phyloP scores from a whole-genome alignment of 2,113 vertebrate species.

The Tragelaphus buxtoni region DNA sequence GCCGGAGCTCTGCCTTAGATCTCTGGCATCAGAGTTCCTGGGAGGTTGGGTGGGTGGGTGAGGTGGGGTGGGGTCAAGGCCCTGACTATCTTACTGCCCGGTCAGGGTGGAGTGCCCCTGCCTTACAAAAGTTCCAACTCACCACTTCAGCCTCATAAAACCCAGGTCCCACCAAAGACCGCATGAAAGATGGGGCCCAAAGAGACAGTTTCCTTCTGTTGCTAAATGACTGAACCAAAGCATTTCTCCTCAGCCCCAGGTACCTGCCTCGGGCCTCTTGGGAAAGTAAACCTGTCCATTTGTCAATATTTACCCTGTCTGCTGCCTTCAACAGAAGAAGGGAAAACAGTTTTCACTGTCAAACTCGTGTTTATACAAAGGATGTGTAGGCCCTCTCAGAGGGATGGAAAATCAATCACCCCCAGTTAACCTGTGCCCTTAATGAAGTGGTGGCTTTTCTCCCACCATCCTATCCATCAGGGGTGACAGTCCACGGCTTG shows the following conservation, averaged over 20 bases:
- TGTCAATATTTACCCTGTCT: conserved; percentile 71
- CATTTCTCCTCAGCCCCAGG: not conserved
- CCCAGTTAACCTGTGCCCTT: conserved; percentile 38
- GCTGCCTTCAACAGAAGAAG: conserved; percentile 22
- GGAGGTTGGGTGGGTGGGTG: accelerated
- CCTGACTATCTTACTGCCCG: not conserved
- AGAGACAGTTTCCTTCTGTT: not conserved
- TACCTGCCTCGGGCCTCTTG: not conserved
- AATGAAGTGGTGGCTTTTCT: conserved; percentile 35
- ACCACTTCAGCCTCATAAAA: not conserved
- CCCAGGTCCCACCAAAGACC: not conserved
- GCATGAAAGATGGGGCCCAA: not conserved
- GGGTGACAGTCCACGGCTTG: not conserved
- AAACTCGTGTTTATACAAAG: conserved; percentile 59
- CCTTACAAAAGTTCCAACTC: not conserved
- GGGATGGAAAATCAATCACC: conserved; percentile 50
- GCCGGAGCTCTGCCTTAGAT: not conserved
- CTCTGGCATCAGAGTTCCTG: not conserved
- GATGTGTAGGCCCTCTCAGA: conserved; percentile 47
- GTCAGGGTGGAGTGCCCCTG: not conserved
- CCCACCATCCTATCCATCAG: conserved; percentile 24
- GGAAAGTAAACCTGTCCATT: conserved; percentile 39
- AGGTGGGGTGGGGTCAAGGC: not conserved
- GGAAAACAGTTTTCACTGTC: conserved; percentile 51
- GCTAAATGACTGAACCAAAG: not conserved